Percentiles rank a stretch among this genome's conserved stretches.
Evolutionary conservation across 2,113 vertebrate species (phyloP).

Genomic region (Pseudorhombus dupliciocellatus): DNA sequence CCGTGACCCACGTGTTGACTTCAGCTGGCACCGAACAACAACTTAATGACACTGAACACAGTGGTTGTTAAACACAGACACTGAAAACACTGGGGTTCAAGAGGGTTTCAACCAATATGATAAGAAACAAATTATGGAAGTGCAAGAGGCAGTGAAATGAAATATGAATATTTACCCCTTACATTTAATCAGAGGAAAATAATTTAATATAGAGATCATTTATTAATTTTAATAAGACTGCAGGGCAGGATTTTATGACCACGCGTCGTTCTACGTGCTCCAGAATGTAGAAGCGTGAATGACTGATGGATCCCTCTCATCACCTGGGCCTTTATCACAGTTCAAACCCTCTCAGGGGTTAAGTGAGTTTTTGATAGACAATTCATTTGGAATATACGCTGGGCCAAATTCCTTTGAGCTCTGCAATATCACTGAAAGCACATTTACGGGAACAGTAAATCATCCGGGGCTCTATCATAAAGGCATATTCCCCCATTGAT

Average conservation of each 20-base stretch:
- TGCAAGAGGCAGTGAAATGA: not conserved
- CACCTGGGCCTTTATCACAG: conserved; percentile 27
- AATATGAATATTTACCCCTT: conserved; percentile 15
- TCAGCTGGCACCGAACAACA: too few relatives aligned
- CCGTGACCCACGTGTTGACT: too few relatives aligned
- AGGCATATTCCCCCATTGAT: conserved; percentile 52
- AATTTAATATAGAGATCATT: not conserved
- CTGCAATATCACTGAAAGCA: conserved; percentile 53
- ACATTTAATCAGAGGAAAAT: not conserved
- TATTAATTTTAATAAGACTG: conserved; percentile 11
- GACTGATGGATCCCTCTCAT: conserved; percentile 38
- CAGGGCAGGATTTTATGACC: conserved; percentile 3
- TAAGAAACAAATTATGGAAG: not conserved
- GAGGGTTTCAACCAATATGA: too few relatives aligned
- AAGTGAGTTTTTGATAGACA: conserved; percentile 56
- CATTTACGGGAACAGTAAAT: conserved; percentile 68
- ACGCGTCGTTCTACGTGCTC: not conserved
- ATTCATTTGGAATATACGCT: conserved; percentile 56
- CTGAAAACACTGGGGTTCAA: too few relatives aligned
- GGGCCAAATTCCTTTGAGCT: conserved; percentile 45
- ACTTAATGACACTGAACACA: too few relatives aligned
- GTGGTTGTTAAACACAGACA: too few relatives aligned
- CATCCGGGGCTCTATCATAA: conserved; percentile 52
- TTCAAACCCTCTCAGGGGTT: conserved; percentile 34
- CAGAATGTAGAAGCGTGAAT: not conserved